phyloP scores from a whole-genome alignment of 1,140 invertebrate genomes.

The Aphelenchoides besseyi region DNA sequence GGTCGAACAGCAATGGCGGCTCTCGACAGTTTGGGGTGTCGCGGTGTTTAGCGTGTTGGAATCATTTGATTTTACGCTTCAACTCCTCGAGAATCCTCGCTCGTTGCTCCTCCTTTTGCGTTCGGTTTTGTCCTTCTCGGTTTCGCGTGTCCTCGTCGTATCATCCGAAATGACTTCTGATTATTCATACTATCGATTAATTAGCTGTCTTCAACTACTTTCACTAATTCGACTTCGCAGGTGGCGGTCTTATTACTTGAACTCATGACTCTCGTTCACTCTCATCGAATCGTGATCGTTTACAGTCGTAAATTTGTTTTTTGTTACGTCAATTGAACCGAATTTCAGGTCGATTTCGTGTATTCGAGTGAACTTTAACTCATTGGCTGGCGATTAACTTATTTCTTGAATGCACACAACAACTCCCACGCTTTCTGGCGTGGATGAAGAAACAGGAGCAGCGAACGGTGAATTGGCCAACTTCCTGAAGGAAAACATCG shows the following conservation, averaged over 20 bases:
- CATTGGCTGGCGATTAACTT: too few relatives aligned
- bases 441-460: not conserved
- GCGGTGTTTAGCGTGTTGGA: slow-evolving; percentile 21
- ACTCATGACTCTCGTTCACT: not conserved
- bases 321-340: not conserved
- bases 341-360: not conserved
- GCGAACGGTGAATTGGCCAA: not conserved
- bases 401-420: slow-evolving; percentile 4
- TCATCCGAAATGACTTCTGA: not conserved
- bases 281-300: not conserved
- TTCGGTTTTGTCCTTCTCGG: slow-evolving; percentile 9
- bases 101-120: not conserved
- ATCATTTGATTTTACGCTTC: slow-evolving; percentile 37
- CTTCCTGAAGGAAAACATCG: slow-evolving; percentile 16
- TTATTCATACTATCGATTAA: too few relatives aligned
- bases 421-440: not conserved
- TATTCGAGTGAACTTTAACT: too few relatives aligned
- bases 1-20: too few relatives aligned
- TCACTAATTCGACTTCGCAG: too few relatives aligned
- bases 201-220: too few relatives aligned
- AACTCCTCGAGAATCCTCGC: slow-evolving; percentile 25
- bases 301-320: not conserved
- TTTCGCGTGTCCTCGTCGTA: not conserved
- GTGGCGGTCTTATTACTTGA: not conserved
- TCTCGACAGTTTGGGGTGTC: too few relatives aligned